Base-by-base conservation (phyloP, 2,797 vertebrate species). In the Poecilia wingei region DNA sequence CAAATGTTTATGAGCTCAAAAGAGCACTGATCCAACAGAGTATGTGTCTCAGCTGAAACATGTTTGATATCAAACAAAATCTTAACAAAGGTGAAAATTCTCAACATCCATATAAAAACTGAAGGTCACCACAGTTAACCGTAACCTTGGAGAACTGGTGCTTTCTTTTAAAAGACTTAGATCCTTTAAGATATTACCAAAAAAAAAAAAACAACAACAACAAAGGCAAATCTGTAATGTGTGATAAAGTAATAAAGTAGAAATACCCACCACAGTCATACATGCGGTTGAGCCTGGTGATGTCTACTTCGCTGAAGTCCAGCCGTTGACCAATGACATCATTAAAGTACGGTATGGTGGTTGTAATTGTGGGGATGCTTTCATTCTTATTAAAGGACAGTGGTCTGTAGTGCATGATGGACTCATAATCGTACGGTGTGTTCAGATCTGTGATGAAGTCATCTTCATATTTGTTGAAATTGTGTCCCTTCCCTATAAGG, bases 1-100 rank as follows among this genome's bases (percentile, higher is more conserved):
- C 98, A 98, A 85, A 98, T 98, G 91, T 97, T 98, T 89, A 94
- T 93, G 71, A 94, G 87, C 86, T 99, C 98, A 88, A 98, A 98
- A 49, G 95, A 94, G 81, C 97, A 99, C 84, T 97, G 96, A 87
- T 99, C 97, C 95, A 99, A 83, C 59, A 98, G 92, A 6, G 96
- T 97, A 36, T 93, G 96, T 10, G 96, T 95, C 61, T 94, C 91
- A 49, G 96, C 98, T 99, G 91, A 2, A 89, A 90, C 33, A 68
- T 31, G 20, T 75, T 3, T 61, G 39, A 66, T 20, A 59, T 51
- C n/a, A 36, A 77, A 69, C 9, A 70, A 70, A 41, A 74, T 53
- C 18, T 53, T 13, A 9, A 45, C 33, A 31, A 70, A 55, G 47
- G 4, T 22, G 3, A 43, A 28, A 41, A 16, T 57, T 7, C 53